A percentile compares a stretch with the other conserved stretches of the same genome.
Evolutionary conservation across 2,888 invertebrate genomes (phyloP).

Genomic region (Platerodrilus igneus): DNA sequence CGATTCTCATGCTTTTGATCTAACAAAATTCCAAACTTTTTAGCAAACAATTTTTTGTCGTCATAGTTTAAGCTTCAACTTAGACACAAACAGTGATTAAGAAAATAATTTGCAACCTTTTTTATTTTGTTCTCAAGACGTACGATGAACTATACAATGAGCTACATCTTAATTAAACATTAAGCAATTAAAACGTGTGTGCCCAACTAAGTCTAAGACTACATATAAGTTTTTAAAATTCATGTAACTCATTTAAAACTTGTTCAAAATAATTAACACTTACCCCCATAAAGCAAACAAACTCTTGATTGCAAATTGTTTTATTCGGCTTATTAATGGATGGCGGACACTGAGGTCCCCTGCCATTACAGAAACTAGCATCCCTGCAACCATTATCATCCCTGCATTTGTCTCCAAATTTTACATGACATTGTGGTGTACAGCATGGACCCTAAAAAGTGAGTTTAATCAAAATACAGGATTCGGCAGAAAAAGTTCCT

Average conservation of each 20-base stretch:
- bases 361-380: slow-evolving; percentile 87
- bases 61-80: too few relatives aligned
- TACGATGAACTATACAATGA: too few relatives aligned
- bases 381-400: slow-evolving; percentile 92
- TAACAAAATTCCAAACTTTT: too few relatives aligned
- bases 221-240: too few relatives aligned
- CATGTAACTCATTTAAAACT: neutral
- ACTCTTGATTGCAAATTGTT: slow-evolving; percentile 94
- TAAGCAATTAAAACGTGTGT: too few relatives aligned
- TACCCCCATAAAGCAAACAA: slow-evolving; percentile 95
- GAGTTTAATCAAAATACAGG: neutral
- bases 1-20: too few relatives aligned
- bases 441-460: slow-evolving; percentile 92
- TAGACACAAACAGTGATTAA: too few relatives aligned
- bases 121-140: too few relatives aligned
- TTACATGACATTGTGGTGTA: slow-evolving; percentile 76
- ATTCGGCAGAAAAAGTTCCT: neutral
- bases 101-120: too few relatives aligned
- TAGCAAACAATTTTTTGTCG: too few relatives aligned
- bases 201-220: too few relatives aligned
- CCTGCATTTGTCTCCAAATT: slow-evolving; percentile 83
- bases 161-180: too few relatives aligned
- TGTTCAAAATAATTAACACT: slow-evolving; percentile 42
- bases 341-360: slow-evolving; percentile 84
- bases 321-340: slow-evolving; percentile 90